Conservation (phyloP, 2,113 vertebrate species). For the Aspiorhynchus laticeps region DNA sequence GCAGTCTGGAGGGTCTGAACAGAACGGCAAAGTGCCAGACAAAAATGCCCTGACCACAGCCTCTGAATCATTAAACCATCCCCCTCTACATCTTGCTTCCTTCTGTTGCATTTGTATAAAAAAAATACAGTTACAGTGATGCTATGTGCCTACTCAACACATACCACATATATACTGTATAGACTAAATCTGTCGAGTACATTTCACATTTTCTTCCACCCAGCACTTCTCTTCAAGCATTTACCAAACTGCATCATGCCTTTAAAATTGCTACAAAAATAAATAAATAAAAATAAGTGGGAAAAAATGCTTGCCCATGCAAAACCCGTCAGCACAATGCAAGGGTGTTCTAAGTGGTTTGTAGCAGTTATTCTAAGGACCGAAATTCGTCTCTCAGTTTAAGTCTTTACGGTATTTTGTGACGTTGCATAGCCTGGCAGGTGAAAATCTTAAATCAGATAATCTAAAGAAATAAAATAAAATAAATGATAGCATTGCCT, state of each 20-base stretch:
- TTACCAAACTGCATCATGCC: background rate
- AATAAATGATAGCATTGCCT: background rate
- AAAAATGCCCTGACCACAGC: conserved; percentile 1
- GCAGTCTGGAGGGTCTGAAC: conserved; percentile 29
- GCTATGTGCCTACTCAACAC: background rate
- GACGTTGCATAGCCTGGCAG: background rate
- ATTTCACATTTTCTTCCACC: background rate
- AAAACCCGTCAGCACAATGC: background rate
- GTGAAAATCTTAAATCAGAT: background rate
- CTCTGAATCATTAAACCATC: conserved; percentile 18
- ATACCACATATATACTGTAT: background rate
- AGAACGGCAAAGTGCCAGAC: conserved; percentile 8
- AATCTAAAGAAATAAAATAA: background rate
- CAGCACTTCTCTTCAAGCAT: background rate
- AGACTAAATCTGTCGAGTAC: background rate
- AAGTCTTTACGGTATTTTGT: background rate
- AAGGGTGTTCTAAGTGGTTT: background rate
- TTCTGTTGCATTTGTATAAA: background rate
- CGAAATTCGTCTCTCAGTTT: background rate
- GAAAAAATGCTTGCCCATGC: background rate
- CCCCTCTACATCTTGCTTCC: background rate
- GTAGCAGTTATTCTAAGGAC: background rate
- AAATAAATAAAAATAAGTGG: background rate
- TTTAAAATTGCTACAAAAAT: background rate
- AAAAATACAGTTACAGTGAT: background rate